A percentile compares a stretch with the other conserved stretches of the same genome.
phyloP scores from a whole-genome alignment of 2,113 vertebrate genomes.

The Callorhinus ursinus region DNA sequence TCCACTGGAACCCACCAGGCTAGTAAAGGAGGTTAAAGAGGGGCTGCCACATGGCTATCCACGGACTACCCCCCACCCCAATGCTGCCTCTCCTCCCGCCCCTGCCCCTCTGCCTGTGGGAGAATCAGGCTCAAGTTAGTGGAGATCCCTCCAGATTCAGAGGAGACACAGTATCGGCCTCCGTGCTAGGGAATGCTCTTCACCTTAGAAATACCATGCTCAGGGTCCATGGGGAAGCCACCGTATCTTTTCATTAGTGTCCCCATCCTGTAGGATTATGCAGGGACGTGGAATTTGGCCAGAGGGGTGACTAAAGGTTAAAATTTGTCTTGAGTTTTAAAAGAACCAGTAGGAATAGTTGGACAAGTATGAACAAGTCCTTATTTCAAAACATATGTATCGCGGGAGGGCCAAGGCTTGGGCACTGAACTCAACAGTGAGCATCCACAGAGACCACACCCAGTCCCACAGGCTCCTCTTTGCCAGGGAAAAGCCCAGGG shows the following conservation, averaged over 20 bases:
- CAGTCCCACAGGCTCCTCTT: not conserved
- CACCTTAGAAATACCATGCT: not conserved
- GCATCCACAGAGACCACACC: not conserved
- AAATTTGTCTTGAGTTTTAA: not conserved
- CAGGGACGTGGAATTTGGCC: not conserved
- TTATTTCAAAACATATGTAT: not conserved
- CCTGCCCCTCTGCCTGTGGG: not conserved
- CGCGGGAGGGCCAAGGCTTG: not conserved
- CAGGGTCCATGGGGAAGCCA: conserved; percentile 34
- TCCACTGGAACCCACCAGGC: not conserved
- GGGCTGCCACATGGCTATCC: not conserved
- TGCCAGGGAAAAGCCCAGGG: conserved; percentile 59
- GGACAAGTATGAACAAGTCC: not conserved
- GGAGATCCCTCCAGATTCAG: not conserved
- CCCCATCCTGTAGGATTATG: not conserved
- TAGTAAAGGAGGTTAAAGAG: not conserved
- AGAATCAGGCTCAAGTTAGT: not conserved
- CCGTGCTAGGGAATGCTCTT: not conserved
- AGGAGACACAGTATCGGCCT: not conserved
- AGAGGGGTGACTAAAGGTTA: not conserved
- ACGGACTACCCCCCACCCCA: not conserved
- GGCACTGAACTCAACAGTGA: not conserved
- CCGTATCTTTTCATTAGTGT: not conserved
- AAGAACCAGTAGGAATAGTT: not conserved
- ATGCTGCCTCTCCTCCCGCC: not conserved